Percentiles rank a stretch among this genome's conserved stretches.
These are phyloP conservation scores for Tetragnatha versicolor DNA, from an alignment of 1,140 invertebrate species.

Conservation along the genomic window DNA sequence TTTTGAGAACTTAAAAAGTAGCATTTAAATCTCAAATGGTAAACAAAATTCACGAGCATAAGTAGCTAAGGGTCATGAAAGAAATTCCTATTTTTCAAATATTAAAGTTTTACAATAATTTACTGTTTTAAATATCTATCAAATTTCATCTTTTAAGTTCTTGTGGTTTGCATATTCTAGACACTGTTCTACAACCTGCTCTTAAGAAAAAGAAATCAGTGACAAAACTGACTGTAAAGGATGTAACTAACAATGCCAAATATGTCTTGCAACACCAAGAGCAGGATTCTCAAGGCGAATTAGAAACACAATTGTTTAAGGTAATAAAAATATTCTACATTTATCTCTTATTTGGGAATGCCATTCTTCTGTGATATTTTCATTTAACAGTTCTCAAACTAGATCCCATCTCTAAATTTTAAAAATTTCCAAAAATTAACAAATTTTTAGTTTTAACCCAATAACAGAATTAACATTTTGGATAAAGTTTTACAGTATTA, in stretches of 20 bases:
- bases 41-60: no score
- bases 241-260: slow-evolving; percentile 78
- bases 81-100: background rate
- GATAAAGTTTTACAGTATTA: no score
- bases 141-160: background rate
- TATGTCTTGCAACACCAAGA: slow-evolving; percentile 93
- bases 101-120: background rate
- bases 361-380: no score
- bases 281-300: slow-evolving; percentile 86
- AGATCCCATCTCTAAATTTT: no score
- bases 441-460: no score
- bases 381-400: no score
- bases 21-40: no score
- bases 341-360: no score
- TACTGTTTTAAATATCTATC: background rate
- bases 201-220: slow-evolving; percentile 84
- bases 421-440: no score
- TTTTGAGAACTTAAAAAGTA: no score
- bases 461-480: no score
- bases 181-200: slow-evolving; percentile 87
- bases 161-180: slow-evolving; percentile 70
- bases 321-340: slow-evolving; percentile 66
- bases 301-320: slow-evolving; percentile 93
- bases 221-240: slow-evolving; percentile 76
- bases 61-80: no score